Base-by-base conservation (phyloP, 2,888 invertebrate species). In the Rotaria magnacalcarata region DNA sequence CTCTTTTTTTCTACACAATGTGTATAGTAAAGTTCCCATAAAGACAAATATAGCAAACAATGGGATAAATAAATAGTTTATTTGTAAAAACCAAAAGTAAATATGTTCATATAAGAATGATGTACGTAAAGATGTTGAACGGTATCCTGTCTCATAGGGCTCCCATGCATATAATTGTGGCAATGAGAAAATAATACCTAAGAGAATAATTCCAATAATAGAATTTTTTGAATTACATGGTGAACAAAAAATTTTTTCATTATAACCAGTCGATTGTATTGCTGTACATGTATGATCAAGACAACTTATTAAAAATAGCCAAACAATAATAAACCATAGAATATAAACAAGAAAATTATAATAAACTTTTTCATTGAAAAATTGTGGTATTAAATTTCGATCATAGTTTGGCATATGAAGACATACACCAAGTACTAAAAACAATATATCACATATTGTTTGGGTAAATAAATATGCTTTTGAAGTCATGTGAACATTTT, bases 71-170 rank as follows among this genome's bases (percentile, higher is more conserved):
- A 80, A 47, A 80, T 47, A 43, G 47, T 47, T 80, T 47, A 80
- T 80, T n/a, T 80, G 80, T 80, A 80, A 47, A 80, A 47, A 80
- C 80, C 80, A 80, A 47, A 80, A 80, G 47, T 80, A 80, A n/a
- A 80, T 80, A n/a, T 80, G 80, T 80, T 80, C 80, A 80, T 80
- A 80, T 24, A 80, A 47, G 34, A 80, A 80, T n/a, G 80, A 80
- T 47, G 11, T n/a, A 24, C 16, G 43, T 47, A 80, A 80, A 24
- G 21, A 47, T 80, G 80, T 80, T 80, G 47, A 10, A n/a, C n/a
- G 80, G 34, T 47, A 80, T 2, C 6, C n/a, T 47, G 24, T 80
- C 11, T n/a, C 47, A n/a, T 47, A n/a, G 0, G 43, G 14, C 47
- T 80, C 80, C 80, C 80, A 80, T 80, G 47, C 47, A 80, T 47